Percentiles rank a stretch among this genome's conserved stretches.
These are phyloP conservation scores for Crypturellus tataupa DNA, from an alignment of 2,797 vertebrate genomes.

Conservation along the genomic window DNA sequence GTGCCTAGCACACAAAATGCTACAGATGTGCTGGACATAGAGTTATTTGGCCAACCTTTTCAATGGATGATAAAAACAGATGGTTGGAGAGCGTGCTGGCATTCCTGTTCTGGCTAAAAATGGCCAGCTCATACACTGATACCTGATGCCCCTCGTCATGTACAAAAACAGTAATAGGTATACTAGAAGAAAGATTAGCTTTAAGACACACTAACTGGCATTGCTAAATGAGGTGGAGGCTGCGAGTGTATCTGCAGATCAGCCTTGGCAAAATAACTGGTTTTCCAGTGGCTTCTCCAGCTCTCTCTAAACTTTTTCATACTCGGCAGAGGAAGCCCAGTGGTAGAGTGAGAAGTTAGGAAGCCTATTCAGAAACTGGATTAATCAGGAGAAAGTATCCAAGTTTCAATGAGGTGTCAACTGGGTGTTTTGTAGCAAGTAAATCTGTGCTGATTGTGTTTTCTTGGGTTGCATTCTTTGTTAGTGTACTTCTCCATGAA, in stretches of 20 bases:
- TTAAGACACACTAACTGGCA: neutral
- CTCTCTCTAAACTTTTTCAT: neutral
- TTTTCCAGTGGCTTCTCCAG: constrained; percentile 35
- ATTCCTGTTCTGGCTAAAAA: constrained; percentile 11
- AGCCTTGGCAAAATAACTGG: neutral
- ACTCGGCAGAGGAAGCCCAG: neutral
- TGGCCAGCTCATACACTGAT: neutral
- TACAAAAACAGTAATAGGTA: neutral
- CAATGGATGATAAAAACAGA: constrained; percentile 56
- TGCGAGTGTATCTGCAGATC: neutral
- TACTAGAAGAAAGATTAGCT: neutral
- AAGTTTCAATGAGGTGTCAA: neutral
- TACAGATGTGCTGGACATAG: neutral
- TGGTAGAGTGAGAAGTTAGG: neutral
- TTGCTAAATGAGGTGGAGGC: neutral
- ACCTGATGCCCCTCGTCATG: neutral
- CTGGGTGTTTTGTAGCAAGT: neutral
- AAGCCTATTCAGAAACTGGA: neutral
- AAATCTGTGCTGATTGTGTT: neutral
- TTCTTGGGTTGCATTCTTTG: neutral
- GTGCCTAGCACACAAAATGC: neutral
- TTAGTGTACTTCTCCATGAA: neutral
- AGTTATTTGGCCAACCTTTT: neutral
- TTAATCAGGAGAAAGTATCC: neutral
- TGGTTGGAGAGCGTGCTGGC: neutral